These are phyloP conservation scores for Sceliomorpha sp. DNA, from an alignment of 2,888 invertebrate genomes.

Conservation along the genomic window DNA sequence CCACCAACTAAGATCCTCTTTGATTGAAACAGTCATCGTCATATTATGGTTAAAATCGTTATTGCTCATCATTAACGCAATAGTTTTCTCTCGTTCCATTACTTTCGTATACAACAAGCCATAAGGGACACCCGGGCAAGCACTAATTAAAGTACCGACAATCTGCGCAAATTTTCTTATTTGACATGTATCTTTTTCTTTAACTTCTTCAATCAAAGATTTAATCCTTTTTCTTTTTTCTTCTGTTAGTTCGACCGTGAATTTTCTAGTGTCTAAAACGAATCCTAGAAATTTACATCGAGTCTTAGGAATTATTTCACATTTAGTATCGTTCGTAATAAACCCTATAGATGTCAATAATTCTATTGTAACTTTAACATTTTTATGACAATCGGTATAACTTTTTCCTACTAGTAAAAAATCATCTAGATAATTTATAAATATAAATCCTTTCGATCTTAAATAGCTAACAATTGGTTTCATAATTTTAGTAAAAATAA, in stretches of 20 bases:
- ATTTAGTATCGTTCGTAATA: slow-evolving; percentile 19
- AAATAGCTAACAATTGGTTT: slow-evolving; percentile 32
- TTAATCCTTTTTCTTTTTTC: slow-evolving; percentile 23
- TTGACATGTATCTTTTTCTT: slow-evolving; percentile 2
- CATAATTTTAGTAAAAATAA: slow-evolving; percentile 47
- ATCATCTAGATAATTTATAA: slow-evolving; percentile 47
- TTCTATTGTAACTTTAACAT: slow-evolving; percentile 15
- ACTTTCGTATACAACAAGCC: no score
- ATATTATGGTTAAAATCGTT: no score
- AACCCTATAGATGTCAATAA: slow-evolving; percentile 23
- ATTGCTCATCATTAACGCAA: no score
- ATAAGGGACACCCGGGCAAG: slow-evolving; percentile 28
- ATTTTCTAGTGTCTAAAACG: slow-evolving; percentile 14
- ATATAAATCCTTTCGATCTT: slow-evolving; percentile 27
- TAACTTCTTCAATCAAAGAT: slow-evolving; percentile 9
- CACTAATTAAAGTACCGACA: slow-evolving; percentile 28
- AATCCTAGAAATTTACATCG: slow-evolving; percentile 80
- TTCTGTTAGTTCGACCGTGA: slow-evolving; percentile 9
- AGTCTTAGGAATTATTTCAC: slow-evolving; percentile 82
- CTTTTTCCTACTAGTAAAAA: slow-evolving; percentile 21
- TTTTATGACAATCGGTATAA: slow-evolving; percentile 11
- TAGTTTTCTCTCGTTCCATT: slow-evolving; percentile 13
- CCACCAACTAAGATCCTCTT: no score
- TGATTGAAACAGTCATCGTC: no score
- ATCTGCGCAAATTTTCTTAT: slow-evolving; percentile 32